phyloP scores from a whole-genome alignment of 2,797 vertebrate genomes.

The Poeciliopsis turneri region DNA sequence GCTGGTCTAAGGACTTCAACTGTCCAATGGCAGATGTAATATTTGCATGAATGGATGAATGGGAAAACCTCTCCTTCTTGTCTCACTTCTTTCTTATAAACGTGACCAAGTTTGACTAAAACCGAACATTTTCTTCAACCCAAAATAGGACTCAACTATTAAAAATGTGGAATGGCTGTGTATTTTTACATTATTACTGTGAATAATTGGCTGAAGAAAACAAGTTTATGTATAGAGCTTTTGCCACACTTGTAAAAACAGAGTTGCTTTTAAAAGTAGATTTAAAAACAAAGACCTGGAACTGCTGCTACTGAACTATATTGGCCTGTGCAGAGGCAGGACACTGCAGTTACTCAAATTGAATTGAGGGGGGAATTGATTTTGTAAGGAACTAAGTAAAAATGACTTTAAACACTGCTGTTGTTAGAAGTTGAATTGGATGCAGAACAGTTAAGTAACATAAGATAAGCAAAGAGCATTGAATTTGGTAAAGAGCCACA shows the following conservation, averaged over 20 bases:
- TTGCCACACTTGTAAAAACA: neutral
- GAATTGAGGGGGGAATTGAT: neutral
- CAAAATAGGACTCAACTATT: neutral
- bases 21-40: neutral
- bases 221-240: neutral
- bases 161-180: neutral
- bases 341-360: neutral
- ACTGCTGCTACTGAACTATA: neutral
- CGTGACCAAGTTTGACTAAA: neutral
- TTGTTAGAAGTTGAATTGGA: neutral
- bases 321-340: neutral
- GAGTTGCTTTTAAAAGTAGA: too few relatives aligned
- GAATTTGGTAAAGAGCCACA: constrained; percentile 7
- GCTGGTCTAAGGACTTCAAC: neutral
- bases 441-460: neutral
- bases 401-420: neutral
- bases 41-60: neutral
- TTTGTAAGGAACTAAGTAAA: neutral
- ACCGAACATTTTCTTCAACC: neutral
- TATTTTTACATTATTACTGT: neutral
- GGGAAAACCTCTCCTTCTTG: neutral
- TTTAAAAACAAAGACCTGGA: neutral
- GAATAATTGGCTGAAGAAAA: neutral
- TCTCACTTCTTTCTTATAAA: neutral
- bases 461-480: constrained; percentile 6